A percentile compares a stretch with the other conserved stretches of the same genome.
Evolutionary conservation across 2,888 invertebrate species (phyloP).

Genomic region (Hartigia nigra): DNA sequence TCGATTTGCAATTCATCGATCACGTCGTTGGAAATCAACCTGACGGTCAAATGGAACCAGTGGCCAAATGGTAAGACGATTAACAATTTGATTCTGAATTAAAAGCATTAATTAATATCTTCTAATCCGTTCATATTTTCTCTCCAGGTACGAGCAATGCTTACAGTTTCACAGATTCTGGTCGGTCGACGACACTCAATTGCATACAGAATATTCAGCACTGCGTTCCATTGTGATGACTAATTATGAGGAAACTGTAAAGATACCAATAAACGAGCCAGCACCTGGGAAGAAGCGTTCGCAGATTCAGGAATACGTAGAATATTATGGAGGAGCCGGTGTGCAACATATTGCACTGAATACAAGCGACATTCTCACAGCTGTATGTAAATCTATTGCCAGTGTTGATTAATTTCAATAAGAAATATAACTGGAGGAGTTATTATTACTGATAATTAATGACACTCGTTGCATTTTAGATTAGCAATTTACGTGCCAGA

Average conservation of each 20-base stretch:
- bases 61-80: slow-evolving; percentile 83
- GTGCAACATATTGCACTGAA: slow-evolving; percentile 99
- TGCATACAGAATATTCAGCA: slow-evolving; percentile 96
- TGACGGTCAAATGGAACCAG: slow-evolving; percentile 88
- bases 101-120: not conserved
- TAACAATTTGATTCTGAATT: not conserved
- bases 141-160: slow-evolving; percentile 76
- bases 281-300: slow-evolving; percentile 94
- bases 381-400: slow-evolving; percentile 71
- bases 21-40: slow-evolving; percentile 99
- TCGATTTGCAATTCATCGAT: slow-evolving; percentile 89
- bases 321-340: slow-evolving; percentile 97
- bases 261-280: slow-evolving; percentile 98
- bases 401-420: not conserved
- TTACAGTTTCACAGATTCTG: slow-evolving; percentile 90
- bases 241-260: slow-evolving; percentile 97
- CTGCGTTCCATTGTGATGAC: slow-evolving; percentile 97
- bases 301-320: slow-evolving; percentile 98
- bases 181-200: slow-evolving; percentile 97
- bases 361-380: slow-evolving; percentile 88
- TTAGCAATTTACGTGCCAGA: slow-evolving; percentile 79
- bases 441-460: not conserved
- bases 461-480: slow-evolving; percentile 63
- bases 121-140: slow-evolving; percentile 7
- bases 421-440: not conserved